These are phyloP conservation scores for Onychostoma macrolepis DNA, from an alignment of 2,113 vertebrate genomes.

Conservation along the genomic window DNA sequence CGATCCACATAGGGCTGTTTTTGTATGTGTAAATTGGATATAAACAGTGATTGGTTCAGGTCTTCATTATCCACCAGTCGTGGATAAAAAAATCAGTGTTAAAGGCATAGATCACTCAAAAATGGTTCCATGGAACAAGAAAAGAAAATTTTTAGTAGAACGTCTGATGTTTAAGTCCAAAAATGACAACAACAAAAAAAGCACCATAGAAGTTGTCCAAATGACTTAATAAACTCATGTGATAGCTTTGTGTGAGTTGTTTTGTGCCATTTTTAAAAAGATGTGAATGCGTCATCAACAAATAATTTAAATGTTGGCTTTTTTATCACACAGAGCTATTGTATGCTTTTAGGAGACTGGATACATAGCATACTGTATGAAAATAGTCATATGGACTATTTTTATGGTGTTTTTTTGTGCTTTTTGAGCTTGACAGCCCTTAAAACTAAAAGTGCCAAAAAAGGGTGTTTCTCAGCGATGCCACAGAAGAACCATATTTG, in stretches of 20 bases:
- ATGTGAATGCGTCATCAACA: not conserved
- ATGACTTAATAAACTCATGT: not conserved
- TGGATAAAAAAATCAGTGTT: not conserved
- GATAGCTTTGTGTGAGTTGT: not conserved
- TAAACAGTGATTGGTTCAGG: not conserved
- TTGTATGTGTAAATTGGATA: constrained; percentile 4
- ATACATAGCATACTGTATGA: not conserved
- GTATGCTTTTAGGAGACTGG: not conserved
- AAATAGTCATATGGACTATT: not conserved
- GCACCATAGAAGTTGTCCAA: not conserved
- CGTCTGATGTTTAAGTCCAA: not conserved
- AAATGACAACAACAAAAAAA: not conserved
- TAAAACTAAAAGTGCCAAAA: not conserved
- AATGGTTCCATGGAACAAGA: not conserved
- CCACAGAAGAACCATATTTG: constrained; percentile 1
- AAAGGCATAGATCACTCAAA: not conserved
- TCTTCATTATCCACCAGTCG: not conserved
- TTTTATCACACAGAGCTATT: not conserved
- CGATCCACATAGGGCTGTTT: constrained; percentile 22
- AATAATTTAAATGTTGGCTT: not conserved
- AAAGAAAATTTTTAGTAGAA: not conserved
- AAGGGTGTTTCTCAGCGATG: not conserved
- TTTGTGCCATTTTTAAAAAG: not conserved
- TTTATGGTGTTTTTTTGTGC: not conserved
- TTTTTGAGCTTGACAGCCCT: not conserved